Evolutionary conservation across 1,140 invertebrate genomes (phyloP), one percentile per base, ranked within the genome.

Genomic region (Octopus bimaculoides): DNA sequence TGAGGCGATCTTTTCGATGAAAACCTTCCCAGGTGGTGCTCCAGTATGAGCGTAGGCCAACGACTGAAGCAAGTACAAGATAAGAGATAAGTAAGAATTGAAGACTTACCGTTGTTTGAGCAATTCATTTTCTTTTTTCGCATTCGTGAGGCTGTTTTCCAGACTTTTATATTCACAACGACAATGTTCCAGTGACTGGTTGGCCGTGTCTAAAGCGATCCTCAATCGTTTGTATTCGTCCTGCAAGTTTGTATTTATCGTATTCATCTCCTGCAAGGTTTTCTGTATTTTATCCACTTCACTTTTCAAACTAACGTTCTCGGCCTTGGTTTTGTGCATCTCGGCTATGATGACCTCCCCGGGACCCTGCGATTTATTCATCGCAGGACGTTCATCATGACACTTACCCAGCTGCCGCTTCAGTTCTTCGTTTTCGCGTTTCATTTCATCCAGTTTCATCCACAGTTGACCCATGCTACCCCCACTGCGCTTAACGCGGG

Each of bases 391-490:
- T 17, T 83, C 86, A n/a, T 87, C 86, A 0, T 80, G 76, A 8
- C 79, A 78, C 54, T 82, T 81, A 5, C 79, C 81, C 6, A 80
- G 78, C 61, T 85, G 80, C 53, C 82, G 79, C 76, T 83, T 84
- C 14, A 88, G 82, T 52, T 87, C 85, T 61, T 88, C 87, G 77
- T 88, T 88, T 81, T 88, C 87, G 1, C 87, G 78, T 78, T 88
- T 88, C 52, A 88, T 78, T 73, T 88, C 87, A 78, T 88, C 87
- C 76, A 88, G 81, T 79, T 88, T 88, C 8, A 88, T 84, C 87
- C 87, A 88, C 20, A 88, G 80, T 73, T 88, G 87, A 0, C 87
- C 87, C 87, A 88, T 88, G 9, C 87, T 83, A 17, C 84, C 85
- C 10, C 82, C 81, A 8, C 82, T 80, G 7, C 76, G 79, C 1